A percentile compares a stretch with the other conserved stretches of the same genome.
Conservation (phyloP, 1,140 invertebrate species). For the Papilio helenus region DNA sequence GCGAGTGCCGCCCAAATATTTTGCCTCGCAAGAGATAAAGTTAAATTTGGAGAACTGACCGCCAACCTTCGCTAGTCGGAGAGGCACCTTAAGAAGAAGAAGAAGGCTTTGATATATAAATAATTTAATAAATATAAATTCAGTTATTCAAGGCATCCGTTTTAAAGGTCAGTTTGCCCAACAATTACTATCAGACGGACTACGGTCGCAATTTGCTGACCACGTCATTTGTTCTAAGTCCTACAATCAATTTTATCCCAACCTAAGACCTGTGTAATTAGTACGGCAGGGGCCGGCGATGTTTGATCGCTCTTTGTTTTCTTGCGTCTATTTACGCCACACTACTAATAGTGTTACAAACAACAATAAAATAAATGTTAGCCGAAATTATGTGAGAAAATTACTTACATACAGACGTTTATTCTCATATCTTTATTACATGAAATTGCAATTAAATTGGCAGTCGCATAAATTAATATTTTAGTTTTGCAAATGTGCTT, state of each 20-base stretch:
- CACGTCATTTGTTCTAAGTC: conserved; percentile 33
- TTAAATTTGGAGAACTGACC: no score
- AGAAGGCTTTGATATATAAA: not conserved
- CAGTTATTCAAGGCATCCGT: not conserved
- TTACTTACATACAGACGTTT: not conserved
- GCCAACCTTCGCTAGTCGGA: no score
- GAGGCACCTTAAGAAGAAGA: no score
- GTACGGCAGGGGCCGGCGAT: conserved; percentile 4
- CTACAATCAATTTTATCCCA: conserved; percentile 33
- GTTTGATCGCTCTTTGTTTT: conserved; percentile 26
- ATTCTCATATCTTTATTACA: no score
- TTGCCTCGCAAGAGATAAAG: no score
- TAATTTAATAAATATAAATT: not conserved
- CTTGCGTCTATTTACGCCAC: not conserved
- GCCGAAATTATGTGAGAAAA: not conserved
- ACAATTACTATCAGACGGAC: conserved; percentile 27
- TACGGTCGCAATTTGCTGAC: conserved; percentile 34
- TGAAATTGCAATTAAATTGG: no score
- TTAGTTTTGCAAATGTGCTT: no score
- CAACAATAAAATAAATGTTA: not conserved
- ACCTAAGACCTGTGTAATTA: conserved; percentile 34
- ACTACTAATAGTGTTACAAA: conserved; percentile 20
- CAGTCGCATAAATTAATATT: no score
- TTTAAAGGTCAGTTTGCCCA: conserved; percentile 19
- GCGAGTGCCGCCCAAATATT: no score